These are phyloP conservation scores for Antechinus stuartii DNA, from an alignment of 2,113 vertebrate genomes.

Conservation along the genomic window DNA sequence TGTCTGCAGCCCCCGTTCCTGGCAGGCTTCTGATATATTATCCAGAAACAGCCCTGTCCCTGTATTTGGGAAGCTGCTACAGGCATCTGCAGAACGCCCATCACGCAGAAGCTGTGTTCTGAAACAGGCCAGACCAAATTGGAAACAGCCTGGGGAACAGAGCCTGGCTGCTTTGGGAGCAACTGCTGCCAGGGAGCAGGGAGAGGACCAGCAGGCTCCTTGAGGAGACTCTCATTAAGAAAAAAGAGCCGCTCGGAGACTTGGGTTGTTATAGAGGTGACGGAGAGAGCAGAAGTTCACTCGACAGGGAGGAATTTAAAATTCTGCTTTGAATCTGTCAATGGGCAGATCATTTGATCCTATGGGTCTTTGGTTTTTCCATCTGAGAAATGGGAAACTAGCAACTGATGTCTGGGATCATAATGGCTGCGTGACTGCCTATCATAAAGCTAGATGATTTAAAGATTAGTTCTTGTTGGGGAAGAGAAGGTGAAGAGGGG, in stretches of 20 bases:
- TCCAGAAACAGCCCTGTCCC: not conserved
- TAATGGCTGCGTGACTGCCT: not conserved
- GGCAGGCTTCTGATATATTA: not conserved
- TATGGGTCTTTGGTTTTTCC: not conserved
- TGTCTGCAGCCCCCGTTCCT: not conserved
- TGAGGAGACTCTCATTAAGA: not conserved
- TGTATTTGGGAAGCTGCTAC: not conserved
- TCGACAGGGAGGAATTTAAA: not conserved
- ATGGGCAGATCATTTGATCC: not conserved
- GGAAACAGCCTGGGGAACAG: not conserved
- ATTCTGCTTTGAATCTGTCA: not conserved
- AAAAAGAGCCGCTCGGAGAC: not conserved
- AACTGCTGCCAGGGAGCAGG: not conserved
- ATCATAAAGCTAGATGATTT: not conserved
- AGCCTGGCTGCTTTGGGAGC: not conserved
- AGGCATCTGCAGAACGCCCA: not conserved
- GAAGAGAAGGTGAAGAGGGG: not conserved
- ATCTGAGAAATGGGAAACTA: not conserved
- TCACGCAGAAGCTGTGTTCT: not conserved
- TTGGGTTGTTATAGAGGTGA: not conserved
- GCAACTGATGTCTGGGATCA: not conserved
- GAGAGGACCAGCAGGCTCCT: not conserved
- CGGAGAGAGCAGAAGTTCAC: not conserved
- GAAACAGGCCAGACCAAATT: constrained; percentile 1
- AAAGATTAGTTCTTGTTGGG: not conserved